Evolutionary conservation across 2,113 vertebrate species (phyloP).

Genomic region (Nipponia nippon): DNA sequence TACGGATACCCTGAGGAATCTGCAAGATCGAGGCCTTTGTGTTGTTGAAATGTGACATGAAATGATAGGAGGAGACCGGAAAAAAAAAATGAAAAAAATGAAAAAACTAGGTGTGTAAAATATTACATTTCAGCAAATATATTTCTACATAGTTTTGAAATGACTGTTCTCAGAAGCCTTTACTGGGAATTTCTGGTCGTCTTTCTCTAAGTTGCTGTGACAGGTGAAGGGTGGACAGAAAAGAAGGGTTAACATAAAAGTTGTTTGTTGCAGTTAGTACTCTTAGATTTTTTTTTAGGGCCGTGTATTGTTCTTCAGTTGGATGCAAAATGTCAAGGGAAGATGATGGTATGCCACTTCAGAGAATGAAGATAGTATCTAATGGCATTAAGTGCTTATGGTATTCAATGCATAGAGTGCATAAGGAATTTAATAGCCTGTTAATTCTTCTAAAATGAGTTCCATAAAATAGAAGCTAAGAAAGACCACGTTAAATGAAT

Average conservation of each 20-base stretch:
- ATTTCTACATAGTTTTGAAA: background rate
- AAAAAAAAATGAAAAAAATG: background rate
- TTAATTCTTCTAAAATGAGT: background rate
- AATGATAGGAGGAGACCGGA: background rate
- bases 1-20: background rate
- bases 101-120: background rate
- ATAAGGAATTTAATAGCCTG: background rate
- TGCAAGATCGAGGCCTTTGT: background rate
- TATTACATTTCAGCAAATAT: background rate
- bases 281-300: background rate
- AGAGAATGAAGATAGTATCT: background rate
- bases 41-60: background rate
- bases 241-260: background rate
- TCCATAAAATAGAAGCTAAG: background rate
- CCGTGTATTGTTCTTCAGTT: background rate
- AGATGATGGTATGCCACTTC: background rate
- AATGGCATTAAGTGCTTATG: background rate
- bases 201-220: background rate
- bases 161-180: background rate
- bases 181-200: background rate
- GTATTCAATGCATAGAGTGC: background rate
- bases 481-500: background rate
- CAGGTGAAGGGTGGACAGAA: background rate
- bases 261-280: background rate
- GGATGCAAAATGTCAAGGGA: background rate